Evolutionary conservation across 2,888 invertebrate genomes (phyloP).

Genomic region (Hirtodrosophila alboralis): DNA sequence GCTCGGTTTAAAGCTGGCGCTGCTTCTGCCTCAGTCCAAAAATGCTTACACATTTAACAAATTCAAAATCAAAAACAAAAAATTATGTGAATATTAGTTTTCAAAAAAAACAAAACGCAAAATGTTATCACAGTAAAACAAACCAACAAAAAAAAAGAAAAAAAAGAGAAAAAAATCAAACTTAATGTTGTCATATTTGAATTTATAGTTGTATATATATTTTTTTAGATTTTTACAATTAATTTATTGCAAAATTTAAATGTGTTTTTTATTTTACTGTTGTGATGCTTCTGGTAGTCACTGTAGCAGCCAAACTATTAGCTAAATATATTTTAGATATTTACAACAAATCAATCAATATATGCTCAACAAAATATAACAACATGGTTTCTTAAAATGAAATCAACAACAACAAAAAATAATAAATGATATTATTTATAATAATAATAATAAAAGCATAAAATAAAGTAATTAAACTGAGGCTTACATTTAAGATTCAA

Average conservation of each 20-base stretch:
- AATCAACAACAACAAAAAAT: conserved; percentile 72
- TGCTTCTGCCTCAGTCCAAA: conserved; percentile 61
- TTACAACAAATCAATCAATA: conserved; percentile 37
- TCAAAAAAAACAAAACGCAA: conserved; percentile 34
- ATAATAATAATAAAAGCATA: conserved; percentile 10
- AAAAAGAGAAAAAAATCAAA: conserved; percentile 50
- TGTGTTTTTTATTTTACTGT: conserved; percentile 32
- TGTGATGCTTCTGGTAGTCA: conserved; percentile 64
- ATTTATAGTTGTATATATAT: conserved; percentile 30
- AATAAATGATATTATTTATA: conserved; percentile 14
- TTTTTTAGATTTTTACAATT: conserved; percentile 16
- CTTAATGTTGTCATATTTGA: conserved; percentile 73
- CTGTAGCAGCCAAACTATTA: conserved; percentile 52
- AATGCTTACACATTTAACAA: conserved; percentile 74
- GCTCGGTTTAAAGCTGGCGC: conserved; percentile 46
- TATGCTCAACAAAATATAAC: conserved; percentile 66
- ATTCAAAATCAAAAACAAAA: conserved; percentile 49
- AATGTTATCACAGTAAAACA: conserved; percentile 83
- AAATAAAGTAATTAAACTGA: conserved; percentile 29
- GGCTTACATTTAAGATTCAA: conserved; percentile 49
- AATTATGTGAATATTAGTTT: conserved; percentile 5
- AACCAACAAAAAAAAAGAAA: too few species aligned
- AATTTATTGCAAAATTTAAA: conserved; percentile 12
- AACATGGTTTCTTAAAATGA: conserved; percentile 74
- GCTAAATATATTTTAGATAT: conserved; percentile 59